These are phyloP conservation scores for Arion vulgaris DNA, from an alignment of 1,140 invertebrate species.

Conservation along the genomic window DNA sequence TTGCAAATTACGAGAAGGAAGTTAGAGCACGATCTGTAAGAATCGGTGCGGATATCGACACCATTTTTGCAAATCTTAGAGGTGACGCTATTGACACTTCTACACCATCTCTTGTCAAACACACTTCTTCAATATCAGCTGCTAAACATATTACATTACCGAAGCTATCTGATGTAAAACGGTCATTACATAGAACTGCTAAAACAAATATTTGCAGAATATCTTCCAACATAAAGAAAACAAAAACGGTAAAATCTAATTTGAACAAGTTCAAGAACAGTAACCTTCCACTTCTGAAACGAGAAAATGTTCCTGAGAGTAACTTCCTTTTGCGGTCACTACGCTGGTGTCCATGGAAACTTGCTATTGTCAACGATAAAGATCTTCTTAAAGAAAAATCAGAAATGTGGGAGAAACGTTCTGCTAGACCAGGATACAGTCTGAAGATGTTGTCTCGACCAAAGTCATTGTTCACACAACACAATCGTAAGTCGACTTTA, in stretches of 20 bases:
- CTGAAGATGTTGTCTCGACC: background rate
- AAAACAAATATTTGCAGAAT: background rate
- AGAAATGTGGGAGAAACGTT: background rate
- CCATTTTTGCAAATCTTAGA: conserved; percentile 46
- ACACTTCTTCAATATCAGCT: background rate
- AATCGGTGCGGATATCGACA: conserved; percentile 36
- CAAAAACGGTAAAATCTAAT: background rate
- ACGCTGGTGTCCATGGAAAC: conserved; percentile 21
- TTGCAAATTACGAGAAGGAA: conserved; percentile 38
- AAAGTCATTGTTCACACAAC: background rate
- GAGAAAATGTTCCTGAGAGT: conserved; percentile 45
- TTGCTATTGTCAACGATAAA: background rate
- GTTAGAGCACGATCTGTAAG: conserved; percentile 30
- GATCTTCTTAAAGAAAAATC: background rate
- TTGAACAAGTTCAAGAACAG: conserved; percentile 19
- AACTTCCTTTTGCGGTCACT: conserved; percentile 33
- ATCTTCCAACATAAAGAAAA: background rate
- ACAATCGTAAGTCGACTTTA: background rate
- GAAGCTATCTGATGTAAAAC: background rate
- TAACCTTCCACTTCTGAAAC: conserved; percentile 43
- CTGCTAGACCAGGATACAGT: conserved; percentile 3
- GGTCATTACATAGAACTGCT: background rate
- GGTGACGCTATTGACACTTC: conserved; percentile 42
- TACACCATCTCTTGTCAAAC: background rate
- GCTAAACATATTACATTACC: background rate